phyloP scores from a whole-genome alignment of 2,113 vertebrate genomes.

The Manacus vitellinus region DNA sequence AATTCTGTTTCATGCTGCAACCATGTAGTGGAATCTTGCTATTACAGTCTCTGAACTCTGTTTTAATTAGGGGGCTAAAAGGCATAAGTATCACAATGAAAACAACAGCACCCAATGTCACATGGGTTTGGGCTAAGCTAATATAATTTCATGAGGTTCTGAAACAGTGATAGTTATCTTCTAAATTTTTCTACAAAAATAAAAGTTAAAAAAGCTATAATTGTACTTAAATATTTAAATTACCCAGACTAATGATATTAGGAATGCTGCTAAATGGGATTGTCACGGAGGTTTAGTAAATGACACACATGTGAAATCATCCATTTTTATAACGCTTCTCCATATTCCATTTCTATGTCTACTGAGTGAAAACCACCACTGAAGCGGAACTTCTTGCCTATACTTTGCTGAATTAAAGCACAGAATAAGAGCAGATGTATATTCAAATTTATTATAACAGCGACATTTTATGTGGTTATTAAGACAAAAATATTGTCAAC shows the following conservation, averaged over 20 bases:
- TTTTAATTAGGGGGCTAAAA: neutral
- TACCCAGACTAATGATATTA: neutral
- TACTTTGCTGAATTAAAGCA: neutral
- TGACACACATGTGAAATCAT: neutral
- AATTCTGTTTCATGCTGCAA: neutral
- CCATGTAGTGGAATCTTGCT: neutral
- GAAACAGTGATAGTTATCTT: neutral
- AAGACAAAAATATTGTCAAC: neutral
- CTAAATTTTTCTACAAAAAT: neutral
- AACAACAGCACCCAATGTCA: neutral
- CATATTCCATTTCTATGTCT: neutral
- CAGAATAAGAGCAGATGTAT: neutral
- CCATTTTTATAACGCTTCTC: neutral
- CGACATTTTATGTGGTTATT: neutral
- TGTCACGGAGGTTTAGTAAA: neutral
- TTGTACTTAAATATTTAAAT: neutral
- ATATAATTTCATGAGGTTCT: neutral
- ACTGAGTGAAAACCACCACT: neutral
- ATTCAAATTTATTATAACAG: neutral
- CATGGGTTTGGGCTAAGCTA: neutral
- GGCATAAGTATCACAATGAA: neutral
- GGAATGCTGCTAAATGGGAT: neutral
- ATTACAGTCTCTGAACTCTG: neutral
- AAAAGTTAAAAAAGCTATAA: neutral
- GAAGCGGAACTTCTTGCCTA: neutral